Percentiles rank a stretch among this genome's conserved stretches.
Evolutionary conservation across 2,888 invertebrate species (phyloP).

Genomic region (Volucella bombylans): DNA sequence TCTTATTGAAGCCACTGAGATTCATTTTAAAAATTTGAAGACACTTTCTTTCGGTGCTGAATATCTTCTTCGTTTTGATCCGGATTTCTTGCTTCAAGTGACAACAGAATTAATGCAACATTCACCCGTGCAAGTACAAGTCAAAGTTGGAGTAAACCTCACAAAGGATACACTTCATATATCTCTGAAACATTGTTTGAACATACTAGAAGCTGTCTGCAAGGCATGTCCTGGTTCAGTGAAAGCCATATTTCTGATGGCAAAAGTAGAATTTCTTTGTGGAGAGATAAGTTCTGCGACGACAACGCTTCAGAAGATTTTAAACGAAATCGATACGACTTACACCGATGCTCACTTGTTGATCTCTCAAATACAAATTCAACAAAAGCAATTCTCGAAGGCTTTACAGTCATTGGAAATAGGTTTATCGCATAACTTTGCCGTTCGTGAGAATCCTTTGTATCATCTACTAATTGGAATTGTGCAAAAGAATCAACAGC

Average conservation of each 20-base stretch:
- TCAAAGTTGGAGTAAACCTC: slow-evolving; percentile 80
- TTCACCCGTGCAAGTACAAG: slow-evolving; percentile 86
- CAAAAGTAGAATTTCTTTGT: slow-evolving; percentile 90
- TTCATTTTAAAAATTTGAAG: slow-evolving; percentile 83
- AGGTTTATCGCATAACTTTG: slow-evolving; percentile 95
- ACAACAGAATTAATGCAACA: slow-evolving; percentile 90
- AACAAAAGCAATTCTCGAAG: slow-evolving; percentile 87
- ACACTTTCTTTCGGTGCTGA: slow-evolving; percentile 88
- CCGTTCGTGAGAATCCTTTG: slow-evolving; percentile 94
- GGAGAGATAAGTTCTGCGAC: slow-evolving; percentile 90
- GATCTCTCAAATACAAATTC: slow-evolving; percentile 92
- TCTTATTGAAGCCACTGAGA: slow-evolving; percentile 86
- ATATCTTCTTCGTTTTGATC: slow-evolving; percentile 90
- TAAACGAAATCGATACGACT: slow-evolving; percentile 89
- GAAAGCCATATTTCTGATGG: slow-evolving; percentile 87
- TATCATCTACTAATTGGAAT: slow-evolving; percentile 94
- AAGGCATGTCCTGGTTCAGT: slow-evolving; percentile 92
- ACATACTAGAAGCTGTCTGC: slow-evolving; percentile 88
- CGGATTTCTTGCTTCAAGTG: slow-evolving; percentile 92
- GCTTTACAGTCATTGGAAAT: slow-evolving; percentile 94
- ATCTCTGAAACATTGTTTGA: slow-evolving; percentile 85
- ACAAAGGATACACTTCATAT: slow-evolving; percentile 83
- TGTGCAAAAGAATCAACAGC: slow-evolving; percentile 89
- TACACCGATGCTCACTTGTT: slow-evolving; percentile 92
- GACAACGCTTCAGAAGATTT: slow-evolving; percentile 87